A percentile compares a stretch with the other conserved stretches of the same genome.
Conservation (phyloP, 2,113 vertebrate genomes). For the Cheirogaleus medius region DNA sequence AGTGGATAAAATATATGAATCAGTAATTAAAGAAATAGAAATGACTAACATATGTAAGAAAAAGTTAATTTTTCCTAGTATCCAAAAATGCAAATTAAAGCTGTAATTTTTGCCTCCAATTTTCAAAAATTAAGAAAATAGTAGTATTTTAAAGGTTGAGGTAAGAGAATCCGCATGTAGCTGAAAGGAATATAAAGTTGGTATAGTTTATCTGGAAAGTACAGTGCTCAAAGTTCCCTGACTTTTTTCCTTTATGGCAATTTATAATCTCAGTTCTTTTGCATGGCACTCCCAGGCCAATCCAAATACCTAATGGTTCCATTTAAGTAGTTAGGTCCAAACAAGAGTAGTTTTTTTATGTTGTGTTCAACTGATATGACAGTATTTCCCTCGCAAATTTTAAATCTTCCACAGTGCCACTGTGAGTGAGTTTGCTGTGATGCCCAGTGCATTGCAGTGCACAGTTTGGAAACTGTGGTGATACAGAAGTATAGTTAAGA, state of each 20-base stretch:
- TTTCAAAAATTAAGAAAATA: constrained; percentile 14
- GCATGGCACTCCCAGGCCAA: not conserved
- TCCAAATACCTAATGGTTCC: not conserved
- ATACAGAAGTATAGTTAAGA: not conserved
- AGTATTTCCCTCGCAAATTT: not conserved
- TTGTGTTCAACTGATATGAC: not conserved
- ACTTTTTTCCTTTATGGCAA: not conserved
- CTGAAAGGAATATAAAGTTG: not conserved
- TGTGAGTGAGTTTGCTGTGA: not conserved
- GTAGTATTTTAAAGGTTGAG: not conserved
- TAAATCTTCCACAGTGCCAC: not conserved
- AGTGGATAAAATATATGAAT: not conserved
- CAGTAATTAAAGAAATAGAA: constrained; percentile 11
- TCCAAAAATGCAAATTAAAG: not conserved
- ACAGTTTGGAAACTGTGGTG: not conserved
- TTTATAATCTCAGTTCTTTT: not conserved
- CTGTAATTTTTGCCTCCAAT: not conserved
- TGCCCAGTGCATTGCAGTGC: not conserved
- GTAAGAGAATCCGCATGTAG: not conserved
- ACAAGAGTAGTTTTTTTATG: not conserved
- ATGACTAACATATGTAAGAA: not conserved
- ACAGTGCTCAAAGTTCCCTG: not conserved
- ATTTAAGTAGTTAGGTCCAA: not conserved
- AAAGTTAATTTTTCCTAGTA: not conserved
- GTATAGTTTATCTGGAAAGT: not conserved